Evolutionary conservation across 2,113 vertebrate genomes (phyloP).

Genomic region (Picathartes gymnocephalus): DNA sequence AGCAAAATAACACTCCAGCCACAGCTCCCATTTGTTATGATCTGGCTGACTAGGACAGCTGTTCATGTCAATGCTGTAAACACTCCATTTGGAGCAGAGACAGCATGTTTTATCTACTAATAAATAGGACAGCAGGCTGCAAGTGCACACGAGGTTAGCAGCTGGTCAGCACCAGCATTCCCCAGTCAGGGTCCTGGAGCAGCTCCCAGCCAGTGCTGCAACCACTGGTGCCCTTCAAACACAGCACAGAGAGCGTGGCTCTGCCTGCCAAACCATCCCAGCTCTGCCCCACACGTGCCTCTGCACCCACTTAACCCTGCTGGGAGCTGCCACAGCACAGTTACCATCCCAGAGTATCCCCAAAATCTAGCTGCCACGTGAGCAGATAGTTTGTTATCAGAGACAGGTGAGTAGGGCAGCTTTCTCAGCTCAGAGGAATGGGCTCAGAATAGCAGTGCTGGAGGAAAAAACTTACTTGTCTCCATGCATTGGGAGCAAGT

Average conservation of each 20-base stretch:
- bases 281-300: neutral
- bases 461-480: neutral
- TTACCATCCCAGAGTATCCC: accelerated
- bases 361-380: neutral
- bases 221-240: neutral
- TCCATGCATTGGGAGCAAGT: neutral
- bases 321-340: neutral
- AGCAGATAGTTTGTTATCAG: neutral
- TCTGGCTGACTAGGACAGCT: slow-evolving; percentile 38
- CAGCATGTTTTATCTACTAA: neutral
- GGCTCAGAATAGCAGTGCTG: neutral
- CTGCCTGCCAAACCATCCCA: neutral
- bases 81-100: slow-evolving; percentile 16
- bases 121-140: neutral
- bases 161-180: neutral
- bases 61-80: slow-evolving; percentile 14
- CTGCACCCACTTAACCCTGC: accelerated
- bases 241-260: accelerated
- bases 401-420: neutral
- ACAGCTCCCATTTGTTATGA: slow-evolving; percentile 43
- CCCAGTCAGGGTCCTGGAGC: neutral
- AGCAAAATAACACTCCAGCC: slow-evolving; percentile 36
- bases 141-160: accelerated
- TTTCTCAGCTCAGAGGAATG: neutral
- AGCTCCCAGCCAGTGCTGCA: neutral